A percentile compares a stretch with the other conserved stretches of the same genome.
These are phyloP conservation scores for Xiphophorus birchmanni DNA, from an alignment of 2,797 vertebrate genomes.

Conservation along the genomic window DNA sequence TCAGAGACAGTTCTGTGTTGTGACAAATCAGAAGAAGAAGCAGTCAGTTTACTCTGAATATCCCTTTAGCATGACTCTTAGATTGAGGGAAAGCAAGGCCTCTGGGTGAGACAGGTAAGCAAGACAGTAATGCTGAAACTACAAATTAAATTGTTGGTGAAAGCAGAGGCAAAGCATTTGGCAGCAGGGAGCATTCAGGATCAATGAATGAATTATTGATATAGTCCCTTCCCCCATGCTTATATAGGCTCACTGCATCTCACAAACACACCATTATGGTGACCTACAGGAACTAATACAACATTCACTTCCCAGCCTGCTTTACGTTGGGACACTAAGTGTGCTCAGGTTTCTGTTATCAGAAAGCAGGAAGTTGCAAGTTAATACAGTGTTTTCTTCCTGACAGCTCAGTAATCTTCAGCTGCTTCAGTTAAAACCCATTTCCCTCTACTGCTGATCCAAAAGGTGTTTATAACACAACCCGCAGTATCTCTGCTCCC, in stretches of 20 bases:
- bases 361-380: constrained; percentile 8
- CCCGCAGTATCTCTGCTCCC: background rate
- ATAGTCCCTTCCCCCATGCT: constrained; percentile 54
- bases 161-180: constrained; percentile 57
- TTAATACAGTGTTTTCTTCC: constrained; percentile 25
- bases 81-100: background rate
- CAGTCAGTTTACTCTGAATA: background rate
- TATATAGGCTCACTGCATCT: constrained; percentile 18
- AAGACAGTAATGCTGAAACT: constrained; percentile 43
- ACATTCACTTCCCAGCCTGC: constrained; percentile 9
- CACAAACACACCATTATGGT: constrained; percentile 8
- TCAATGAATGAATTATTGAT: constrained; percentile 83
- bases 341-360: constrained; percentile 16
- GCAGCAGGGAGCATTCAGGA: constrained; percentile 50
- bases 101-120: background rate
- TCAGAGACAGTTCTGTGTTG: too few relatives aligned
- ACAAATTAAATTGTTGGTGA: constrained; percentile 32
- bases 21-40: too few relatives aligned
- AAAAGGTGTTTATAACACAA: constrained; percentile 4
- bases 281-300: constrained; percentile 28
- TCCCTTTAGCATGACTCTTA: background rate
- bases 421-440: constrained; percentile 41
- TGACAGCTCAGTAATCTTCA: constrained; percentile 34
- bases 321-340: background rate
- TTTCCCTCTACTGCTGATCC: constrained; percentile 11